Evolutionary conservation across 2,797 vertebrate species (phyloP).

Genomic region (Pangasius djambal): DNA sequence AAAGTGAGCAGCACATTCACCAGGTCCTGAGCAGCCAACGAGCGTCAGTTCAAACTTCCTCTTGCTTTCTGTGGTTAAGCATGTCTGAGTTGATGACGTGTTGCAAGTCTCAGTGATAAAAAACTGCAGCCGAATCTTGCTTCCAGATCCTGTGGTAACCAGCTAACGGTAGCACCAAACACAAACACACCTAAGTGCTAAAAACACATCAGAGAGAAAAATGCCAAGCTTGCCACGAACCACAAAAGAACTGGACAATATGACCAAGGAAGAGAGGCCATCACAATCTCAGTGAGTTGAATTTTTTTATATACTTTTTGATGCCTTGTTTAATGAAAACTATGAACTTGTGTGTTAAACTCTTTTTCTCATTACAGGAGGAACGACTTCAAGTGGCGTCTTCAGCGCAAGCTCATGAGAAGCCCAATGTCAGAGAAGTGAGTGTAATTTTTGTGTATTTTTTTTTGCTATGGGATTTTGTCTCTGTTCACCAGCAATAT

Average conservation of each 20-base stretch:
- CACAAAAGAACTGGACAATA: conserved; percentile 62
- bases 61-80: conserved; percentile 71
- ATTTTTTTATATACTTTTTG: neutral
- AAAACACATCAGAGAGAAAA: conserved; percentile 8
- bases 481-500: neutral
- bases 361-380: conserved; percentile 33
- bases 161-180: conserved; percentile 1
- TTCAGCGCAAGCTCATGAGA: conserved; percentile 33
- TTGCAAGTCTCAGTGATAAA: conserved; percentile 33
- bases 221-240: conserved; percentile 67
- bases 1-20: conserved; percentile 10
- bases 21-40: conserved; percentile 27
- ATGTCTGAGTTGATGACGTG: conserved; percentile 59
- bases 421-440: conserved; percentile 37
- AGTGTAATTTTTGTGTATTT: neutral
- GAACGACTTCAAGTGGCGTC: conserved; percentile 42
- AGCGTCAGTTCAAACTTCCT: conserved; percentile 77
- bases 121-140: conserved; percentile 27
- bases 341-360: neutral
- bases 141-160: conserved; percentile 31
- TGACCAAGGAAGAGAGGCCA: conserved; percentile 67
- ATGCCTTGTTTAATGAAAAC: neutral
- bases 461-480: neutral
- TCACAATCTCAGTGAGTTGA: conserved; percentile 64
- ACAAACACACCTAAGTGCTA: neutral